A percentile compares a stretch with the other conserved stretches of the same genome.
Evolutionary conservation across 2,888 invertebrate genomes (phyloP).

Genomic region (Seladonia tumulorum): DNA sequence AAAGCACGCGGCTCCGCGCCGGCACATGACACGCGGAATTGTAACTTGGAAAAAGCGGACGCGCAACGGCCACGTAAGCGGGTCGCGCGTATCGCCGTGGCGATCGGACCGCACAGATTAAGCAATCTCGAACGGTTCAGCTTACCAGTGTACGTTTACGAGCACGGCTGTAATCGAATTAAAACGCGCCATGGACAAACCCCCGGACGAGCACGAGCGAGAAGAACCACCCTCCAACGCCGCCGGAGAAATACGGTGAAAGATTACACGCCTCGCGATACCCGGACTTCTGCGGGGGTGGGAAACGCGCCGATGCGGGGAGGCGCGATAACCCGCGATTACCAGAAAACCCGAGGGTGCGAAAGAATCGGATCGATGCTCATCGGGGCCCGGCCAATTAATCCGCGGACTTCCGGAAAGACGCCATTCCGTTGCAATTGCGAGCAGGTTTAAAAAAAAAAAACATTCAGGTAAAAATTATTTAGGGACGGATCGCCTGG

Average conservation of each 20-base stretch:
- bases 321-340: conserved; percentile 64
- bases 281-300: conserved; percentile 19
- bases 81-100: conserved; percentile 32
- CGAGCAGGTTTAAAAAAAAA: too few species aligned
- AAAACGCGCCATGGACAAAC: conserved; percentile 35
- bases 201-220: not conserved
- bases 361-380: conserved; percentile 56
- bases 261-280: conserved; percentile 55
- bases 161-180: conserved; percentile 56
- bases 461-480: too few species aligned
- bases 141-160: conserved; percentile 49
- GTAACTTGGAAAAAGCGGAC: conserved; percentile 32
- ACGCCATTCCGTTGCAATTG: conserved; percentile 62
- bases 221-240: not conserved
- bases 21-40: conserved; percentile 1
- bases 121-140: conserved; percentile 52
- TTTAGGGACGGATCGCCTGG: too few species aligned
- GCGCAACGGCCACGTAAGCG: conserved; percentile 35
- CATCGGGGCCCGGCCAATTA: conserved; percentile 73
- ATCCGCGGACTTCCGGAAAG: conserved; percentile 69
- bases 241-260: conserved; percentile 39
- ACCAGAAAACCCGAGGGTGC: conserved; percentile 49
- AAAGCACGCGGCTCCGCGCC: not conserved
- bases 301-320: conserved; percentile 36
- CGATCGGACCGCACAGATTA: conserved; percentile 56